Evolutionary conservation across 2,888 invertebrate species (phyloP).

Genomic region (Bedellia somnulentella): DNA sequence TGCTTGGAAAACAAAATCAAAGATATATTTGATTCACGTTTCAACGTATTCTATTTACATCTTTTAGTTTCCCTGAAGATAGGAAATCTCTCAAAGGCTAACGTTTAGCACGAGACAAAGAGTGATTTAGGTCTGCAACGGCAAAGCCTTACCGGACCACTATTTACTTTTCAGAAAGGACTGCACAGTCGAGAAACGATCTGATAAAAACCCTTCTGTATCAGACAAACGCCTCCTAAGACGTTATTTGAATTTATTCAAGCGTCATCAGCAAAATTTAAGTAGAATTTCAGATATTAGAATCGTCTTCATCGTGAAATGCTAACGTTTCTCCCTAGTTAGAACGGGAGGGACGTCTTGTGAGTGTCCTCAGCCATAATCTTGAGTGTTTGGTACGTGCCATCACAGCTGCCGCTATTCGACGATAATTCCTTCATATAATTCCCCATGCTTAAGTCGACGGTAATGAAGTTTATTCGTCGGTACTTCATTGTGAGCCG

Average conservation of each 20-base stretch:
- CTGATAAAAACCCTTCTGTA: constrained; percentile 23
- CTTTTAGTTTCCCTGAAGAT: constrained; percentile 38
- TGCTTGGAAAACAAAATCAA: too few species aligned
- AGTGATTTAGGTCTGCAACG: constrained; percentile 45
- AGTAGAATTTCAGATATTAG: constrained; percentile 24
- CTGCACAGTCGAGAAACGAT: constrained; percentile 16
- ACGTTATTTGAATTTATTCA: constrained; percentile 11
- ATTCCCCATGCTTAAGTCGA: constrained; percentile 55
- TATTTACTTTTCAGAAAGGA: constrained; percentile 49
- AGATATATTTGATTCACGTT: too few species aligned
- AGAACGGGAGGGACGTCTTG: constrained; percentile 26
- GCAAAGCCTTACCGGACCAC: constrained; percentile 37
- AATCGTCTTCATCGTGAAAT: constrained; percentile 21
- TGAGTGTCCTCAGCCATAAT: constrained; percentile 36
- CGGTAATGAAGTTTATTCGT: constrained; percentile 59
- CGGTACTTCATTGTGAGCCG: constrained; percentile 54
- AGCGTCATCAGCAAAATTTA: constrained; percentile 13
- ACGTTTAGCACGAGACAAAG: constrained; percentile 54
- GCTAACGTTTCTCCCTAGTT: constrained; percentile 21
- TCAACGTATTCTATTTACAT: too few species aligned
- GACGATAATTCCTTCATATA: constrained; percentile 57
- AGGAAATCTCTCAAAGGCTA: constrained; percentile 54
- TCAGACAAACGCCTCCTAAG: constrained; percentile 9
- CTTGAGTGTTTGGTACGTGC: constrained; percentile 24
- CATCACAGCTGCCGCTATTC: constrained; percentile 32